Evolutionary conservation across 2,113 vertebrate genomes (phyloP), one percentile per base, ranked within the genome.

Genomic region (Serilophus lunatus): DNA sequence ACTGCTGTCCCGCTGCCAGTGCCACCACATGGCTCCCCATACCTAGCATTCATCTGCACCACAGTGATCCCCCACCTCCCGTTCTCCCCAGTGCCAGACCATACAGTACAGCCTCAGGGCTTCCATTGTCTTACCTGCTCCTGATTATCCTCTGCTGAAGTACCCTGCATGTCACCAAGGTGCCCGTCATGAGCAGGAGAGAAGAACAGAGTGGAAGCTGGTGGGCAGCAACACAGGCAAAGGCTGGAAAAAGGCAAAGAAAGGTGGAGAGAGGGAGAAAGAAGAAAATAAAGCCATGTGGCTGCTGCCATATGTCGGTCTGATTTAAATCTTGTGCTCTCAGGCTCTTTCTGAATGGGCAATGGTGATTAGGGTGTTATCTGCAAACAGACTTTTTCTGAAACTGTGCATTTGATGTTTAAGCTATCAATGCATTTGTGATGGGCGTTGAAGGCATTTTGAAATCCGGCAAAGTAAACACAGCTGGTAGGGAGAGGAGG

Each of bases 31-130:
- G 2, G 53, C 23, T 72, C 53, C 53, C 20, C 49, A 28, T 33
- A 7, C 24, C 31, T 6, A 10, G 1, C 12, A 5, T 0, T 8
- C 3, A 1, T 4, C 64, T 13, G 53, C 40, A 24, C 60, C 4
- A 0, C 13, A 3, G 29, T 26, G 71, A 25, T 50, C 35, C 72
- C 50, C 28, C 26, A 14, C 13, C 47, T 71, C 26, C 82, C 11
- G 17, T 35, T 51, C 82, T 65, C 31, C 45, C 49, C 36, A 4
- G 53, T 3, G 38, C 51, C 61, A 47, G 36, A 51, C 54, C 54
- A 1, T 1, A 9, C 15, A 28, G 44, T 12, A 13, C 57, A 36
- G 47, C 40, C 42, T 57, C 24, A 19, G 56, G 44, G 36, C 29
- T 47, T 22, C 33, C 1, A 12, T 5, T 29, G 26, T 63, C 42